phyloP scores from a whole-genome alignment of 1,140 invertebrate species.

The Planococcus citri region DNA sequence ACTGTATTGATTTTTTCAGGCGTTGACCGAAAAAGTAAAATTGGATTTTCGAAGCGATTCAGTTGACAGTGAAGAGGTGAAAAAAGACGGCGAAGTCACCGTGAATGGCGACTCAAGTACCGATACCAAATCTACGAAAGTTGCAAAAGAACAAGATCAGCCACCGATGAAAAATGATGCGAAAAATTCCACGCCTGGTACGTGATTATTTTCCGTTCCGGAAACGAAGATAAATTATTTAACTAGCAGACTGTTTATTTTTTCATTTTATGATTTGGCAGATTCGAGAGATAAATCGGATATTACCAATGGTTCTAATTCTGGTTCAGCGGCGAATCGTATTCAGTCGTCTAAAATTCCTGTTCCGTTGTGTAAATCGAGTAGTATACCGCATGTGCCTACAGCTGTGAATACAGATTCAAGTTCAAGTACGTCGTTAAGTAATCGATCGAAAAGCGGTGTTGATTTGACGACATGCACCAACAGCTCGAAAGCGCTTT shows the following conservation, averaged over 20 bases:
- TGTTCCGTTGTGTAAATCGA: conserved; percentile 6
- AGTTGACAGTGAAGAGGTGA: too few species aligned
- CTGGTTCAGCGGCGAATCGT: background rate
- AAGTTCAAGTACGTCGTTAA: background rate
- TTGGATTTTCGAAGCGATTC: background rate
- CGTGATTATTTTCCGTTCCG: too few species aligned
- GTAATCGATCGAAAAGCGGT: background rate
- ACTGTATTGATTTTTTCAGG: background rate
- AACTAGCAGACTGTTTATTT: background rate
- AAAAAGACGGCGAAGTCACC: too few species aligned
- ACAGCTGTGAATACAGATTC: background rate
- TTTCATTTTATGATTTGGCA: background rate
- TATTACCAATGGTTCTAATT: background rate
- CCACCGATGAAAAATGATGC: too few species aligned
- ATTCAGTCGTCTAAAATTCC: background rate
- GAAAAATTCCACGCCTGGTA: too few species aligned
- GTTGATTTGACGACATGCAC: background rate
- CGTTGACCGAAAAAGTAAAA: background rate
- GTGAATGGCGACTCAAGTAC: too few species aligned
- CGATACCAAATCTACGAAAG: too few species aligned
- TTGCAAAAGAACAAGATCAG: too few species aligned
- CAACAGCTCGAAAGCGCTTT: background rate
- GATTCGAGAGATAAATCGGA: background rate
- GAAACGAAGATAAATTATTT: too few species aligned
- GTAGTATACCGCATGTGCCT: background rate